Base-by-base conservation (phyloP, 1,140 invertebrate genomes). In the Cylas formicarius region DNA sequence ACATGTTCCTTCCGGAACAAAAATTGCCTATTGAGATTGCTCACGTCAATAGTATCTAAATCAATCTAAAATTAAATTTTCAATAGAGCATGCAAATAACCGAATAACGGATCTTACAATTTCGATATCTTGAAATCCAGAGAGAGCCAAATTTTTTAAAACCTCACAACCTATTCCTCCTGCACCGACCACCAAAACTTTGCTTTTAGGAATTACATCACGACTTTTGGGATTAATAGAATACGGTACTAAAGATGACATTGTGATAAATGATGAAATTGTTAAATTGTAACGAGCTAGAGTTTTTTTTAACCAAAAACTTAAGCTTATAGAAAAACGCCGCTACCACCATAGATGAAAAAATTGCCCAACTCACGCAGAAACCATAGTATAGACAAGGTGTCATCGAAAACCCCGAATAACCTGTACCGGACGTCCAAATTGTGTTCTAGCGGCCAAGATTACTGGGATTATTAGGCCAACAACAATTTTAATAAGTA, bases 81-180 rank as follows among this genome's bases (percentile, higher is more conserved):
- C 5, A 36, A 10, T 29, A 0, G 10, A 10, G 11, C 29, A 20
- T 36, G 14, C n/a, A 38, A 13, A 29, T 11, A 38, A 14, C 5
- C 19, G 35, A 38, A 29, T 23, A 11, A 20, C n/a, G 16, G n/a
- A n/a, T 73, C 86, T 78, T 78, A 97, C 94, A 50, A 99, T 85
- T 72, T 95, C 86, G 55, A 99, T 94, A 53, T 97, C 72, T 13
- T 75, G 72, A 64, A 99, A 99, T 38, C 96, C 95, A 46, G 87
- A 86, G 11, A 99, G 69, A 35, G 96, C 93, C 32, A 99, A 76
- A 74, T 98, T 97, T 69, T 99, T 99, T 10, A 99, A 70, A 42
- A 99, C 78, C 69, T 99, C 97, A 74, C 96, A 99, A 47, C 97
- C 97, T 55, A 99, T 98, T 34, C 97, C 97, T 55, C 97, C 97